Conservation (phyloP, 1,140 invertebrate species). For the Epicauta chinensis region DNA sequence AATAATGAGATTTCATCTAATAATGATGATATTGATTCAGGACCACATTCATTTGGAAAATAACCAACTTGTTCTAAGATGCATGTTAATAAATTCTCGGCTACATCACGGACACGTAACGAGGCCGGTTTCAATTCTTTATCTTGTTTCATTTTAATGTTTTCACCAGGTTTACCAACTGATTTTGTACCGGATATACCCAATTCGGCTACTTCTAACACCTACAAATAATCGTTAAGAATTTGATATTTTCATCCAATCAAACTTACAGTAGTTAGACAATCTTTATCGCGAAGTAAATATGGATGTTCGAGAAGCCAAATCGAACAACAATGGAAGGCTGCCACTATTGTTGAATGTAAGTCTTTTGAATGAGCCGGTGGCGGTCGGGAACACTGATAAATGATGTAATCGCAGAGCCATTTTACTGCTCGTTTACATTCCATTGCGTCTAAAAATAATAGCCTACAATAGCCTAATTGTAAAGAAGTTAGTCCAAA, state of each 20-base stretch:
- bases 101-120: conserved; percentile 91
- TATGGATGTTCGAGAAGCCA: conserved; percentile 89
- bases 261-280: conserved; percentile 81
- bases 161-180: conserved; percentile 78
- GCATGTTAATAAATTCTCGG: conserved; percentile 83
- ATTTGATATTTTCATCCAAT: too few relatives aligned
- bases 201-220: conserved; percentile 94
- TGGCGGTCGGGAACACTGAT: conserved; percentile 92
- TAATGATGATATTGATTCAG: conserved; percentile 76
- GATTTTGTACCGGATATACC: conserved; percentile 95
- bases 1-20: conserved; percentile 83
- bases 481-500: too few relatives aligned
- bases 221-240: too few relatives aligned
- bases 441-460: conserved; percentile 66
- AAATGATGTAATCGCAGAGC: conserved; percentile 95
- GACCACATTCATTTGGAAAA: conserved; percentile 78
- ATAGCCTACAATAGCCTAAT: too few relatives aligned
- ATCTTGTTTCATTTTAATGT: conserved; percentile 88
- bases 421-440: conserved; percentile 93
- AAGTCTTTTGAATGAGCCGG: conserved; percentile 95
- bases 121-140: conserved; percentile 95
- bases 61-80: conserved; percentile 82
- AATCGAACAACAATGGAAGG: conserved; percentile 83
- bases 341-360: conserved; percentile 84
- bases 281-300: conserved; percentile 85